Evolutionary conservation across 2,797 vertebrate species (phyloP).

Genomic region (Clarias pachynema): DNA sequence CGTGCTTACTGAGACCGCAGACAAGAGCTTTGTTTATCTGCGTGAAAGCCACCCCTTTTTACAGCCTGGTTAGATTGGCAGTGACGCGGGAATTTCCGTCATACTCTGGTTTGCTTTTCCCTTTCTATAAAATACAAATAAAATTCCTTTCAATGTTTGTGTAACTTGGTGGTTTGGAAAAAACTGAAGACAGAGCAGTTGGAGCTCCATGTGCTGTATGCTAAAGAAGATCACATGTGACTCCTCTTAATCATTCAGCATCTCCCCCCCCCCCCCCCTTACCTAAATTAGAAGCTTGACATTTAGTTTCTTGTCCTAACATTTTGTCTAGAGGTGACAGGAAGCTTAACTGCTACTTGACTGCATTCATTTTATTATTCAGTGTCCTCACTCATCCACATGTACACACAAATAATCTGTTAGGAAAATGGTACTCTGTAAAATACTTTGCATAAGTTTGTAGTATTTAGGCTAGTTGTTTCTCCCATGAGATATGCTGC

Average conservation of each 20-base stretch:
- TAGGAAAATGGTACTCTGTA: constrained; percentile 41
- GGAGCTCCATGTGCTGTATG: neutral
- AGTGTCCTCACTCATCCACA: neutral
- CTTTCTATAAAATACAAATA: constrained; percentile 67
- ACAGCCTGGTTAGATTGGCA: constrained; percentile 61
- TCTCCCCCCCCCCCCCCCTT: too few relatives aligned
- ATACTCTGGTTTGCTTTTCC: constrained; percentile 61
- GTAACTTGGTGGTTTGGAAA: constrained; percentile 58
- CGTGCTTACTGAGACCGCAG: constrained; percentile 64
- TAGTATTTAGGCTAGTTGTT: neutral
- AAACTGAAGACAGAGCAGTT: neutral
- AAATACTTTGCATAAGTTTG: neutral
- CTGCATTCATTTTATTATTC: neutral
- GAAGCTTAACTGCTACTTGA: neutral
- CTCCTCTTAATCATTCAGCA: neutral
- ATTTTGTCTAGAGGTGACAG: neutral
- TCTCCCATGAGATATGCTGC: neutral
- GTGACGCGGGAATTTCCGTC: constrained; percentile 59
- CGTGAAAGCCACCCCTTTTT: constrained; percentile 56
- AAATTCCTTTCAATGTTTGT: constrained; percentile 65
- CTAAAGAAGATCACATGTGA: neutral
- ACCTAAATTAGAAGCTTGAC: neutral
- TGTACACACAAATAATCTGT: neutral
- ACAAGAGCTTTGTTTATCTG: constrained; percentile 52
- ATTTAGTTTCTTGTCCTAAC: neutral